Evolutionary conservation across 2,888 invertebrate species (phyloP), one percentile per base, ranked within the genome.

Genomic region (Cataglyphis livida): DNA sequence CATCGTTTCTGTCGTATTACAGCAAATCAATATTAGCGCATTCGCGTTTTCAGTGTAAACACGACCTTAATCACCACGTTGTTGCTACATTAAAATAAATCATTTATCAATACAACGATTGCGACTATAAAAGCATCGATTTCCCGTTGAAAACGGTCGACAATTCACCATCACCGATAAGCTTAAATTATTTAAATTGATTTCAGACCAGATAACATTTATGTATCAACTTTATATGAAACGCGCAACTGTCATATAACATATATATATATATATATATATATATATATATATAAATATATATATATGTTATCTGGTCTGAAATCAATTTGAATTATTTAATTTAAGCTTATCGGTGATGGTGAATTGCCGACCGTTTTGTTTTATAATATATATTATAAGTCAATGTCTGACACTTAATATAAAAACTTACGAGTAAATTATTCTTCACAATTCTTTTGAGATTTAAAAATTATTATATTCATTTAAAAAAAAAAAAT

Each of bases 1-100:
- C 89, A 87, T 88, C 82, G 83, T 78, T 76, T 83, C 82, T 85
- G 89, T 87, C 87, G 71, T 74, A 86, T 90, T 89, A 89, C 64
- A 70, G 65, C 44, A 82, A 89, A 87, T 89, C 85, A 87, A 89
- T 88, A 90, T 86, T 83, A 84, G 81, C 75, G 79, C 70, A 75
- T 68, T 82, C 78, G 62, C 54, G 83, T 81, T 66, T 38, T 57
- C 84, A 76, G 48, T 66, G 66, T 66, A 74, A 74, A 54, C 66
- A 76, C 66, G 66, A n/a, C 66, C 66, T 76, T 76, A 76, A 76
- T 76, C 66, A 76, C 38, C 38, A 7, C 5, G 48, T 51, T 51
- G 54, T 38, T 41, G 76, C 51, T 75, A 75, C 66, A 66, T 76
- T 48, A 21, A 66, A 76, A 66, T 76, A 76, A 76, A 76, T 76